Evolutionary conservation across 2,113 vertebrate genomes (phyloP), one percentile per base, ranked within the genome.

Genomic region (Odocoileus virginianus): DNA sequence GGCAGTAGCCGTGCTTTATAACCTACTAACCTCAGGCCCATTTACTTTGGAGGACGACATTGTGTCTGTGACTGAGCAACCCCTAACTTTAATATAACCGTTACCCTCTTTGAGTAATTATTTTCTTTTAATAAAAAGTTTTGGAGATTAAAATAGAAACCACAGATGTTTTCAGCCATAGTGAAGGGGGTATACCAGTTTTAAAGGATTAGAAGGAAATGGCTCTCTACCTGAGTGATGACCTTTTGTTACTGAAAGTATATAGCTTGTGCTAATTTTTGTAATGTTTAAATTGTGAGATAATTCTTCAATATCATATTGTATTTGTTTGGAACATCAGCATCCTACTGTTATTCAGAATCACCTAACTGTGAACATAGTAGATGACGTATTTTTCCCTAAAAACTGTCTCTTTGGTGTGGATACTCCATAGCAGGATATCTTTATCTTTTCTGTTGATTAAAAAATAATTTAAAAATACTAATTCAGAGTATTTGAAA

Each of bases 401-500:
- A 64, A 76, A 96, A 97, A 28, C 28, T 50, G 0, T 61, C 93
- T 90, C 19, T 81, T 74, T 93, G 40, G 25, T 60, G 19, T 60
- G 15, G 33, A n/a, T 76, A 28, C 25, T 52, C 40, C 55, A 33
- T 9, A 91, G 64, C 58, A 84, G 47, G 83, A 11, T 82, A 23
- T 86, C 27, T 67, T 83, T 64, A 36, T 95, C 71, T 96, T 95
- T 95, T 93, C 54, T 89, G 7, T 13, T 33, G 89, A 6, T 78
- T 55, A 79, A 78, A 89, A 88, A 95, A 43, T 93, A 88, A 54
- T n/a, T 54, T 33, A 54, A 82, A 83, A 86, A 82, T 88, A 96
- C 30, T 86, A 88, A 88, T 58, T 87, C 55, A 11, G 57, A 87
- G 33, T 50, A 81, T 40, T 33, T 36, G 6, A 60, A 57, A 92